Conservation (phyloP, 2,888 invertebrate genomes). For the Osmoderma eremita region DNA sequence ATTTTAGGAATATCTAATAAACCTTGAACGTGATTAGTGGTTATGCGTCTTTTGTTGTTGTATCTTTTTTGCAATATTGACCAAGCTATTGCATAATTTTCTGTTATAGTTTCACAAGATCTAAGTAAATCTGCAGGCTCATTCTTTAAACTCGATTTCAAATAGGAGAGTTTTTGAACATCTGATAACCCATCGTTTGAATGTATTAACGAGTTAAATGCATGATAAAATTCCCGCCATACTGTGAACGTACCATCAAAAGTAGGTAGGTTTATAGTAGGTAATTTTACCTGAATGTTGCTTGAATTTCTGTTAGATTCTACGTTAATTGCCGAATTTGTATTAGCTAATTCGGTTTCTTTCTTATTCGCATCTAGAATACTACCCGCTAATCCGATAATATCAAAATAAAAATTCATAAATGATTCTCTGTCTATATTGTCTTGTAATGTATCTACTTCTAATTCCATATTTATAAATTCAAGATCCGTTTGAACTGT, state of each 20-base stretch:
- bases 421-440: background rate
- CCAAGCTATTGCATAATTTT: background rate
- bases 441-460: background rate
- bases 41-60: slow-evolving; percentile 21
- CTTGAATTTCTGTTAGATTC: background rate
- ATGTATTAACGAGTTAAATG: slow-evolving; percentile 31
- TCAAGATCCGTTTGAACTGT: background rate
- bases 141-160: slow-evolving; percentile 1
- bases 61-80: slow-evolving; percentile 23
- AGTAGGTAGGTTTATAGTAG: slow-evolving; percentile 36
- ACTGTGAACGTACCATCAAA: slow-evolving; percentile 31
- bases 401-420: slow-evolving; percentile 5
- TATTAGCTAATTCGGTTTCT: slow-evolving; percentile 6
- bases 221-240: slow-evolving; percentile 42
- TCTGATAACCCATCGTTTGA: slow-evolving; percentile 12
- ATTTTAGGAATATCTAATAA: slow-evolving; percentile 25
- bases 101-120: background rate
- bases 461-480: background rate
- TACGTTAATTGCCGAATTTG: background rate
- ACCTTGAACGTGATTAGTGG: slow-evolving; percentile 17
- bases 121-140: background rate
- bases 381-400: background rate
- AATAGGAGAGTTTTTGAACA: slow-evolving; percentile 3
- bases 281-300: slow-evolving; percentile 30
- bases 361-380: background rate